phyloP scores from a whole-genome alignment of 2,113 vertebrate genomes.

The Crotophaga sulcirostris region DNA sequence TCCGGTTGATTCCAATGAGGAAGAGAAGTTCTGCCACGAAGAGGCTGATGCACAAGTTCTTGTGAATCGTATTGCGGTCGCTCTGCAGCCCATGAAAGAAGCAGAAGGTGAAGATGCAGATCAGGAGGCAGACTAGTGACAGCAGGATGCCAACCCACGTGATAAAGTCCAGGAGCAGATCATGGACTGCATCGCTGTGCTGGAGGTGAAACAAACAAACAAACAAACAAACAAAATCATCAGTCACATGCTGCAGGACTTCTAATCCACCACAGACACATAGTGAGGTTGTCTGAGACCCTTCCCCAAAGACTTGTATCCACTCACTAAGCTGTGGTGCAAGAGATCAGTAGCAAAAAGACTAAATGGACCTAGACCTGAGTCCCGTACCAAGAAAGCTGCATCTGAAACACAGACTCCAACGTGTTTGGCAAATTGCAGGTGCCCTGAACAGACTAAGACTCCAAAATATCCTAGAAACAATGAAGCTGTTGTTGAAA shows the following conservation, averaged over 20 bases:
- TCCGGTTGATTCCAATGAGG: slow-evolving; percentile 94
- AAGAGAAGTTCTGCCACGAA: slow-evolving; percentile 97
- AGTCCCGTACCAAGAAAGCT: background rate
- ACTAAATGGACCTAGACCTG: background rate
- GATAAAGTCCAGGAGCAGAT: slow-evolving; percentile 94
- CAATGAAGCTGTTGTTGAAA: background rate
- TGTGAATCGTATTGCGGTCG: slow-evolving; percentile 97
- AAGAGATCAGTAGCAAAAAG: background rate
- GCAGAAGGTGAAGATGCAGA: slow-evolving; percentile 99
- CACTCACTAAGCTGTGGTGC: background rate
- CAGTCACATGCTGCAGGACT: background rate
- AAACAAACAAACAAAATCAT: background rate
- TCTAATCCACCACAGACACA: background rate
- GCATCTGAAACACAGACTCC: background rate
- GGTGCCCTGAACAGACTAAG: background rate
- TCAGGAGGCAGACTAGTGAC: slow-evolving; percentile 96
- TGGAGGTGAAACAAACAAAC: slow-evolving; percentile 67
- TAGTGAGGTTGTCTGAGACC: background rate
- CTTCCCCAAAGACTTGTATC: background rate
- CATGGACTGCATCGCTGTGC: slow-evolving; percentile 89
- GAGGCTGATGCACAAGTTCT: slow-evolving; percentile 95
- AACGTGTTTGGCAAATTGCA: background rate
- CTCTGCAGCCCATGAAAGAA: slow-evolving; percentile 98
- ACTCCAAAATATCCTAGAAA: background rate
- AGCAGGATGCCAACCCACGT: slow-evolving; percentile 98